Conservation (phyloP, 2,797 vertebrate species). For the Cryptoprocta ferox region DNA sequence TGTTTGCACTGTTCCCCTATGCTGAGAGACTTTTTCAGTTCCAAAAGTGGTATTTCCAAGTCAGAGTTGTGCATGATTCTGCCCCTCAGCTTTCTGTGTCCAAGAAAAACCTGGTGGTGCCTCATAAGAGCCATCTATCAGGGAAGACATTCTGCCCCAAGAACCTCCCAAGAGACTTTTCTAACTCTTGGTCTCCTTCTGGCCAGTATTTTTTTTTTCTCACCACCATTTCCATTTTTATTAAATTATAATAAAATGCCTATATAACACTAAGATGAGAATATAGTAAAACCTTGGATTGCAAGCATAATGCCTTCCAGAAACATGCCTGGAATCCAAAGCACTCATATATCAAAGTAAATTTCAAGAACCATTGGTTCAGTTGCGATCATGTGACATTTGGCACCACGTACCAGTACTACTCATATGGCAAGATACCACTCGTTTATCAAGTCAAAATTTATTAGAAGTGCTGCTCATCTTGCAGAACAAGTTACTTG, state of each 20-base stretch:
- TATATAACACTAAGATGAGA: background rate
- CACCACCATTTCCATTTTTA: conserved; percentile 42
- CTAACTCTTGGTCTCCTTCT: background rate
- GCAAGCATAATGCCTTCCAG: too few species aligned
- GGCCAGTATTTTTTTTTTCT: background rate
- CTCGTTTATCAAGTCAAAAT: too few species aligned
- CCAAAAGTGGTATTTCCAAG: background rate
- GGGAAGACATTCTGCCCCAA: background rate
- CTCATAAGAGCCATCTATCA: background rate
- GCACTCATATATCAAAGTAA: too few species aligned
- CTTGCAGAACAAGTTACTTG: too few species aligned
- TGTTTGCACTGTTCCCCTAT: background rate
- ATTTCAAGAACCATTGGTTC: too few species aligned
- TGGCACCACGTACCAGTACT: too few species aligned
- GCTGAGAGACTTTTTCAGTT: background rate
- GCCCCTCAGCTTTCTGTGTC: background rate
- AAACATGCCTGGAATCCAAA: too few species aligned
- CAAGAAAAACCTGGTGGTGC: background rate
- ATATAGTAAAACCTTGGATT: background rate
- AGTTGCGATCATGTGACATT: too few species aligned
- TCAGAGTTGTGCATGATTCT: background rate
- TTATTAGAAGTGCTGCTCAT: too few species aligned
- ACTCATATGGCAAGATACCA: too few species aligned
- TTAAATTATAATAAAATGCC: conserved; percentile 44
- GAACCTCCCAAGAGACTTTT: background rate